Percentiles rank a stretch among this genome's conserved stretches.
Evolutionary conservation across 2,113 vertebrate genomes (phyloP).

Genomic region (Agelaius tricolor): DNA sequence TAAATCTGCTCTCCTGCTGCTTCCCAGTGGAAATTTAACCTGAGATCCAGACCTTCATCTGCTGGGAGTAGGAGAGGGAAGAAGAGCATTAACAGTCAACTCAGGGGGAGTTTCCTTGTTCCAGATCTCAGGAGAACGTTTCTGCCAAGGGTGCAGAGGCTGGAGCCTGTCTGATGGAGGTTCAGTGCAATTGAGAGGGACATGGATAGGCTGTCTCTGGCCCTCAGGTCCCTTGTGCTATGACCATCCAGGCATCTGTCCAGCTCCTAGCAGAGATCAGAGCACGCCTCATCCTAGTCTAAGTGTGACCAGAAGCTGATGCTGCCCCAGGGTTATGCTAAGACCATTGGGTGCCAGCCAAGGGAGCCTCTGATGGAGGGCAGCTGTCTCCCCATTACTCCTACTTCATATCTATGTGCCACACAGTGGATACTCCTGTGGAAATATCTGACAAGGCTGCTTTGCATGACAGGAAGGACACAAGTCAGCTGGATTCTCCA

Average conservation of each 20-base stretch:
- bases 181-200: background rate
- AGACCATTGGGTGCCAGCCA: background rate
- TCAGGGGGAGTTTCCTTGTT: background rate
- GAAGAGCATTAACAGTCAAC: background rate
- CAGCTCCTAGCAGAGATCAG: background rate
- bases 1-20: background rate
- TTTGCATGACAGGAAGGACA: fast-evolving
- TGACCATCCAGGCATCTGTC: background rate
- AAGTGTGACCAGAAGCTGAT: background rate
- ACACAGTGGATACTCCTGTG: background rate
- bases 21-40: background rate
- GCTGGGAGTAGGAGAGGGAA: background rate
- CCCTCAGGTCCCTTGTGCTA: background rate
- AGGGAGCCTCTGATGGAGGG: background rate
- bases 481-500: background rate
- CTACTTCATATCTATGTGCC: background rate
- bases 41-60: background rate
- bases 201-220: background rate
- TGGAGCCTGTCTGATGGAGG: background rate
- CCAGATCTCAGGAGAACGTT: background rate
- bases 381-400: background rate
- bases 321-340: background rate
- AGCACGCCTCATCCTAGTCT: background rate
- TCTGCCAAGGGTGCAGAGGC: background rate
- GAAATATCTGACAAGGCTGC: background rate